A percentile compares a stretch with the other conserved stretches of the same genome.
Evolutionary conservation across 2,797 vertebrate genomes (phyloP).

Genomic region (Liparis tanakae): DNA sequence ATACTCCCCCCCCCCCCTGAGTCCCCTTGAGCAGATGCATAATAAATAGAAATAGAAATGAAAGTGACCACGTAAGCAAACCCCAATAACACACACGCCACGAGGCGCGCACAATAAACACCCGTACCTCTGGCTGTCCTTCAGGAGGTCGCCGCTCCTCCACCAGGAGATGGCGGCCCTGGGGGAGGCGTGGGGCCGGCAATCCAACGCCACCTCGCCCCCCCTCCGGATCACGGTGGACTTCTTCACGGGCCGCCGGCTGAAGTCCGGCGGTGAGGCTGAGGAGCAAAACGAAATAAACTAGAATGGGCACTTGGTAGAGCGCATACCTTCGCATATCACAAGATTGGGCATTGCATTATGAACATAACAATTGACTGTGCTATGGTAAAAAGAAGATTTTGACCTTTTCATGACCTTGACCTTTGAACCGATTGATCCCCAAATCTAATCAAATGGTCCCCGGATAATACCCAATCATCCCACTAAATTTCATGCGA

Average conservation of each 20-base stretch:
- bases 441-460: too few species aligned
- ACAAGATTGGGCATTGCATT: too few species aligned
- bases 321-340: too few species aligned
- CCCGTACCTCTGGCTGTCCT: constrained; percentile 82
- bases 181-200: constrained; percentile 87
- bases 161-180: constrained; percentile 86
- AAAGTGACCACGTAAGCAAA: constrained; percentile 38
- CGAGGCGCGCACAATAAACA: constrained; percentile 34
- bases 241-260: constrained; percentile 85
- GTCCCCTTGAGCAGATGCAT: constrained; percentile 51
- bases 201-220: constrained; percentile 85
- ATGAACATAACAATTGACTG: too few species aligned
- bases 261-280: constrained; percentile 90
- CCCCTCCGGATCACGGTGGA: constrained; percentile 85
- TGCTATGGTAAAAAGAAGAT: too few species aligned
- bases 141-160: constrained; percentile 78
- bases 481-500: too few species aligned
- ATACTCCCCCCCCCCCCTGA: constrained; percentile 13
- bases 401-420: too few species aligned
- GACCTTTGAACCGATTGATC: too few species aligned
- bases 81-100: constrained; percentile 44
- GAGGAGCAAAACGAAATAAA: constrained; percentile 39
- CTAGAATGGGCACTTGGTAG: too few species aligned
- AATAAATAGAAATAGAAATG: constrained; percentile 57
- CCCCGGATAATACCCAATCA: too few species aligned